Evolutionary conservation across 2,797 vertebrate species (phyloP), one percentile per base, ranked within the genome.

Genomic region (Apogon hyalosoma): DNA sequence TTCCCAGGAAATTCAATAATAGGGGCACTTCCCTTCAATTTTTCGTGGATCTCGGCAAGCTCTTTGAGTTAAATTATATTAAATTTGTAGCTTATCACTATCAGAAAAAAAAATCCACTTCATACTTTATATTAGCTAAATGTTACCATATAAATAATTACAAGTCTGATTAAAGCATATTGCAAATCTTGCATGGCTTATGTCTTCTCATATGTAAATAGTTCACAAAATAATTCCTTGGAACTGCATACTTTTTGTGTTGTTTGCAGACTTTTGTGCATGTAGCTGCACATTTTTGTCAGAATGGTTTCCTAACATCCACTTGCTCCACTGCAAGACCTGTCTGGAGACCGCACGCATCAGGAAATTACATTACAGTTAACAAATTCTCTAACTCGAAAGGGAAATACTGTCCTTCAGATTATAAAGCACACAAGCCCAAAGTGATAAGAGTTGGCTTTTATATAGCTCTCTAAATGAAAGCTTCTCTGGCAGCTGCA

Each of bases 1-100:
- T 78, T 85, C 69, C 46, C 38, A 6, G 36, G 31, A 78, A 72
- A 85, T 66, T 4, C 7, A 75, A 82, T 63, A 66, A 85, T 41
- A 19, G 45, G 11, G 53, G 18, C 46, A 31, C 53, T 19, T 21
- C n/a, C 16, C 12, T 52, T 63, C 41, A 41, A 63, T 73, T 38
- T 38, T 54, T 48, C 28, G 46, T 63, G 16, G 40, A 13, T 51
- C 0, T 0, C 16, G 39, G 33, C 21, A 0, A 2, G 38, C 33
- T 67, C 61, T 40, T 56, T 58, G 15, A 54, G 19, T 59, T 75
- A 51, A 61, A 63, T 54, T 10, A 41, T 11, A 21, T 11, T 0
- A 0, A 0, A 21, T 70, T 70, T 2, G 43, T 42, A 28, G 19
- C 73, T 59, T 46, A n/a, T 66, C 42, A 18, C 7, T n/a, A 4